Conservation (phyloP, 2,797 vertebrate genomes). For the Thripadectes ignobilis region DNA sequence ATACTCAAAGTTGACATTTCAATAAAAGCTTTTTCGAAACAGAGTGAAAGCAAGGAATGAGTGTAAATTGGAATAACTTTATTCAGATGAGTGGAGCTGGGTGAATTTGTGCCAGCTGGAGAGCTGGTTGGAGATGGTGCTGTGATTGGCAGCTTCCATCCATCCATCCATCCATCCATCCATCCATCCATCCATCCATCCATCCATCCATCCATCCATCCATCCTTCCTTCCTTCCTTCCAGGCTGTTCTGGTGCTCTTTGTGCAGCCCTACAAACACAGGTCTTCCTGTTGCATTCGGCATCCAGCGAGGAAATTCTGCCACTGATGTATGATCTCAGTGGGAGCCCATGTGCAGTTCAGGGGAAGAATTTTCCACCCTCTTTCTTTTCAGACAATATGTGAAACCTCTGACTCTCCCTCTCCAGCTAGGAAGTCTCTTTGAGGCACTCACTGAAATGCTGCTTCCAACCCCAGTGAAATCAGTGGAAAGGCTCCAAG, state of each 20-base stretch:
- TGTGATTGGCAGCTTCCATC: background rate
- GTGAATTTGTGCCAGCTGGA: background rate
- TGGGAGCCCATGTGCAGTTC: background rate
- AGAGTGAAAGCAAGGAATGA: background rate
- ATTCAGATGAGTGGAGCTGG: background rate
- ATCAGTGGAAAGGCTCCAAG: background rate
- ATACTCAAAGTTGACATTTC: background rate
- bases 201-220: background rate
- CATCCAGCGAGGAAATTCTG: background rate
- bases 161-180: background rate
- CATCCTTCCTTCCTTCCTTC: background rate
- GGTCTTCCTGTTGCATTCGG: background rate
- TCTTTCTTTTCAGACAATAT: background rate
- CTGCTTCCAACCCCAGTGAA: background rate
- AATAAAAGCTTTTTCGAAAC: background rate
- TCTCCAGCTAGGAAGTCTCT: background rate
- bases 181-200: background rate
- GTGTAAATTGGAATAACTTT: background rate
- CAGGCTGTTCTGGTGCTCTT: background rate
- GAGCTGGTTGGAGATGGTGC: fast-evolving
- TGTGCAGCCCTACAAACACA: background rate
- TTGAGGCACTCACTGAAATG: background rate
- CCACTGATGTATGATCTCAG: background rate
- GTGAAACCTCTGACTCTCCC: background rate
- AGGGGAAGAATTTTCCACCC: background rate